A percentile compares a stretch with the other conserved stretches of the same genome.
Evolutionary conservation across 2,113 vertebrate species (phyloP).

Genomic region (Psettodes erumei): DNA sequence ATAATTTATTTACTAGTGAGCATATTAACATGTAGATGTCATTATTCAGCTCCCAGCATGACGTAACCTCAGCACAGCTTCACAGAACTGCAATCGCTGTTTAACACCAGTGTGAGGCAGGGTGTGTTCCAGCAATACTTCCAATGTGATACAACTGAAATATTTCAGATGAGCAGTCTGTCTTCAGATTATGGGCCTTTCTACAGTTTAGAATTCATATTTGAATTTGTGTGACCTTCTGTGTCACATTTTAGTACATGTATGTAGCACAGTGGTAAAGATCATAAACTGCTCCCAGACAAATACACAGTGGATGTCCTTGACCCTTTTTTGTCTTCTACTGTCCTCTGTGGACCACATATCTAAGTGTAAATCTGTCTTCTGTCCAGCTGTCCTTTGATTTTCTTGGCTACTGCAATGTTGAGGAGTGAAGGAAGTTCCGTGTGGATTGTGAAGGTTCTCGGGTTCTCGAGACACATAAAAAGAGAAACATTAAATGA

Average conservation of each 20-base stretch:
- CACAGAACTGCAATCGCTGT: background rate
- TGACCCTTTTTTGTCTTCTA: slow-evolving; percentile 42
- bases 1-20: background rate
- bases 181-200: background rate
- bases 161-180: background rate
- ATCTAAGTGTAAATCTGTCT: no score
- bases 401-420: no score
- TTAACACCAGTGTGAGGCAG: background rate
- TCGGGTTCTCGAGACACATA: no score
- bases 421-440: no score
- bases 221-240: slow-evolving; percentile 41
- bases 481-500: no score
- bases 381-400: no score
- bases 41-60: background rate
- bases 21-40: background rate
- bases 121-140: background rate
- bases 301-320: slow-evolving; percentile 53
- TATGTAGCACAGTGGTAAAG: slow-evolving; percentile 15
- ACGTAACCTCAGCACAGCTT: background rate
- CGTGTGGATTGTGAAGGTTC: no score
- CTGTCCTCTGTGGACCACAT: slow-evolving; percentile 25
- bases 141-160: background rate
- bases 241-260: slow-evolving; percentile 22
- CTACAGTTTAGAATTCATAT: background rate
- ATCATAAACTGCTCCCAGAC: slow-evolving; percentile 34